phyloP scores from a whole-genome alignment of 2,797 vertebrate genomes.

The Oreonectes daqikongensis region DNA sequence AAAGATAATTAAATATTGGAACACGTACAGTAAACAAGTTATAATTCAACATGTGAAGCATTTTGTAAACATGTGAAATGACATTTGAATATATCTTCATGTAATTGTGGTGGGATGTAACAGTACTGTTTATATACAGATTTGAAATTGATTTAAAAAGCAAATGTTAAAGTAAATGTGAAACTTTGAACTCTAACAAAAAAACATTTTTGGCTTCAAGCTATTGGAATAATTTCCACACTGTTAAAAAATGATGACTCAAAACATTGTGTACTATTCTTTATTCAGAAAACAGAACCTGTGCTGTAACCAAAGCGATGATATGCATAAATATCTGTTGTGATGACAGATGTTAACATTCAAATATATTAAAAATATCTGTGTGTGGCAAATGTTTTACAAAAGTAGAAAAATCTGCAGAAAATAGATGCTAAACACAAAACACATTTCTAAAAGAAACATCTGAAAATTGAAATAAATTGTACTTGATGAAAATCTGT shows the following conservation, averaged over 20 bases:
- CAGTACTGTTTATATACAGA: conserved; percentile 6
- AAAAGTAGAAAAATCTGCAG: conserved; percentile 49
- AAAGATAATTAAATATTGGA: conserved; percentile 8
- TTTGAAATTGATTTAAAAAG: conserved; percentile 2
- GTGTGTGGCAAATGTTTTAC: conserved; percentile 30
- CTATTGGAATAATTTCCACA: not conserved
- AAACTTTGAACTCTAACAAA: conserved; percentile 6
- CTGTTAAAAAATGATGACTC: not conserved
- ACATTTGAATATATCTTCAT: not conserved
- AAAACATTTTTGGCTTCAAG: not conserved
- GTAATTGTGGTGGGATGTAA: not conserved
- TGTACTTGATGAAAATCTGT: not conserved
- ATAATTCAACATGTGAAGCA: not conserved
- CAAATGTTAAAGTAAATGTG: not conserved
- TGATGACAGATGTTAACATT: conserved; percentile 14
- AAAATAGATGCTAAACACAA: conserved; percentile 9
- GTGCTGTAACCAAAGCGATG: conserved; percentile 14
- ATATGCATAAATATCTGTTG: conserved; percentile 20
- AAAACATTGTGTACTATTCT: conserved; percentile 30
- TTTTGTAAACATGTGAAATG: not conserved
- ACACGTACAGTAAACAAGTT: not conserved
- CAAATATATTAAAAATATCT: conserved; percentile 9
- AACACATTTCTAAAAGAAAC: conserved; percentile 27
- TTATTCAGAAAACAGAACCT: conserved; percentile 40
- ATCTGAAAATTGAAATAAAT: conserved; percentile 1